These are phyloP conservation scores for Euphydryas editha DNA, from an alignment of 2,888 invertebrate species.

Conservation along the genomic window DNA sequence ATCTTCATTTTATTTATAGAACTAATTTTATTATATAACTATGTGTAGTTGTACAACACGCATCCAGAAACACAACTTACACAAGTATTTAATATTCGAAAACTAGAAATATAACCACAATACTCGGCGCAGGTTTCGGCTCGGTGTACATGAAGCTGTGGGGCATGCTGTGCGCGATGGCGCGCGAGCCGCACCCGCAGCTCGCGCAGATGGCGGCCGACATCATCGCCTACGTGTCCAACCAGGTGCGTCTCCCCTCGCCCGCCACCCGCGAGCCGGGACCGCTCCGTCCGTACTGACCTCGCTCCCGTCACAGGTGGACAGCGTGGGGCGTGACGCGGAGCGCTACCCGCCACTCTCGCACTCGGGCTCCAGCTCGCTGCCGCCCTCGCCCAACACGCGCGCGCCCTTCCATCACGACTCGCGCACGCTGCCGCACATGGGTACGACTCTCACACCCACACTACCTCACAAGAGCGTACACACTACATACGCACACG, in stretches of 20 bases:
- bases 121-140: slow-evolving; percentile 76
- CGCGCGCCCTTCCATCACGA: slow-evolving; percentile 62
- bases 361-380: slow-evolving; percentile 71
- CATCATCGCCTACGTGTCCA: slow-evolving; percentile 90
- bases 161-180: slow-evolving; percentile 90
- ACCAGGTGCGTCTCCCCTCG: slow-evolving; percentile 87
- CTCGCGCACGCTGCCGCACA: slow-evolving; percentile 59
- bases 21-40: too few species aligned
- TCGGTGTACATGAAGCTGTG: slow-evolving; percentile 96
- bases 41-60: too few species aligned
- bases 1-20: too few species aligned
- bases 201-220: slow-evolving; percentile 91
- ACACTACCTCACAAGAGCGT: too few species aligned
- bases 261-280: too few species aligned
- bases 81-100: too few species aligned
- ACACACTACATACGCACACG: slow-evolving; percentile 12
- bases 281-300: too few species aligned
- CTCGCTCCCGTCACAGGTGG: slow-evolving; percentile 56
- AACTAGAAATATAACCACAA: background rate
- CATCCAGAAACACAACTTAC: too few species aligned
- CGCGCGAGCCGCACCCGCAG: slow-evolving; percentile 94
- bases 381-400: slow-evolving; percentile 85
- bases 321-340: slow-evolving; percentile 55
- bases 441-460: slow-evolving; percentile 41
- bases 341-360: slow-evolving; percentile 38